phyloP scores from a whole-genome alignment of 2,113 vertebrate species.

The Ctenomys sociabilis region DNA sequence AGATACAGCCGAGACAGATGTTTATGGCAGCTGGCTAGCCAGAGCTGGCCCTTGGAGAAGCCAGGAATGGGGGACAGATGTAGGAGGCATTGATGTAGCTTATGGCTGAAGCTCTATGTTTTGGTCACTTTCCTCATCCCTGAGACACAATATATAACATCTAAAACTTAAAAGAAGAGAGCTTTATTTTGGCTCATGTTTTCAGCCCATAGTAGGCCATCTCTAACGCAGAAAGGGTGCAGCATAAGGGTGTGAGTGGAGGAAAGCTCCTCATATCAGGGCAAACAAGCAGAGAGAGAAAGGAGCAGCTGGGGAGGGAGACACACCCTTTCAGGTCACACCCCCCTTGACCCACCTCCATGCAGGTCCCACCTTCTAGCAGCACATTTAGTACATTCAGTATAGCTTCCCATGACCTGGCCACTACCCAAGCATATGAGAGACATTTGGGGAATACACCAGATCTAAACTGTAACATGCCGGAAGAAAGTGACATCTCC shows the following conservation, averaged over 20 bases:
- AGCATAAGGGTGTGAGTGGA: background rate
- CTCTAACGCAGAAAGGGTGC: background rate
- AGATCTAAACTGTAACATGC: background rate
- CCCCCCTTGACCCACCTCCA: background rate
- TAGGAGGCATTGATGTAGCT: background rate
- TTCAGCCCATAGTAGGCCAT: background rate
- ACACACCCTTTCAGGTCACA: background rate
- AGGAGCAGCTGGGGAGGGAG: background rate
- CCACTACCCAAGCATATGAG: background rate
- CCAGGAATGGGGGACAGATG: background rate
- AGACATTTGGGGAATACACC: background rate
- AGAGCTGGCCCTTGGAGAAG: background rate
- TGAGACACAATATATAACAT: background rate
- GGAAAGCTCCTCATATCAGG: background rate
- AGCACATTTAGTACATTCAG: background rate
- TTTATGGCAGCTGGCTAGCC: background rate
- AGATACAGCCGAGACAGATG: background rate
- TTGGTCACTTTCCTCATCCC: background rate
- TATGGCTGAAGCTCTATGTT: background rate
- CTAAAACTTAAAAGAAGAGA: too few species aligned
- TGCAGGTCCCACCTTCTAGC: background rate
- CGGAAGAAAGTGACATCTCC: background rate
- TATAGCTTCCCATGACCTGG: background rate
- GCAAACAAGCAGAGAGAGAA: background rate
- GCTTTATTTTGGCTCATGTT: too few species aligned